Evolutionary conservation across 2,888 invertebrate species (phyloP), one percentile per base, ranked within the genome.

Genomic region (Drosophila conformis): DNA sequence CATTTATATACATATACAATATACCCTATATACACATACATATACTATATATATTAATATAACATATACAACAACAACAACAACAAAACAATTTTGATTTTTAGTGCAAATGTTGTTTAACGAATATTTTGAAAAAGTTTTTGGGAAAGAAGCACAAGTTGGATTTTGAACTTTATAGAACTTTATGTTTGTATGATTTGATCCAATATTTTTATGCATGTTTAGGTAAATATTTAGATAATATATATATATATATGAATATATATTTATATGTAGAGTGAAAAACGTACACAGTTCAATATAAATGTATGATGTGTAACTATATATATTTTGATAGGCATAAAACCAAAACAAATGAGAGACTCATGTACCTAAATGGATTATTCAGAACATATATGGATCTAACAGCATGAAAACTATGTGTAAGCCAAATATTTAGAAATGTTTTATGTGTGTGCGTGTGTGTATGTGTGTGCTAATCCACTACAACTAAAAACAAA

Each of bases 301-400:
- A 57, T 73, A 57, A 67, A 66, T 69, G 62, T 75, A 54, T 69
- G 69, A 36, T 60, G 48, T 68, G 52, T 65, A 75, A 60, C 75
- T 78, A 68, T 66, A 70, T 66, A 70, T 66, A 70, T 66, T 80
- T 63, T 75, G 62, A 67, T 73, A 83, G 69, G 64, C 52, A 73
- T 85, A 75, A 69, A 67, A 58, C 76, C 6, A 35, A 25, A 66
- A 66, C 56, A 81, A 82, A 80, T 75, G 90, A 91, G 90, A 91
- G 89, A 91, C 90, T 90, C 85, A 86, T 86, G 91, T 90, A 90
- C 89, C 89, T 90, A 83, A 86, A 80, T 70, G 76, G 73, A 73
- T 65, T 33, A 40, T 62, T 51, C 31, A 46, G 18, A 42, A 33
- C n/a, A 67, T 36, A n/a, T 35, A 59, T 51, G 36, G 35, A 59